Evolutionary conservation across 1,140 invertebrate species (phyloP), one percentile per base, ranked within the genome.

Genomic region (Vanessa atalanta): DNA sequence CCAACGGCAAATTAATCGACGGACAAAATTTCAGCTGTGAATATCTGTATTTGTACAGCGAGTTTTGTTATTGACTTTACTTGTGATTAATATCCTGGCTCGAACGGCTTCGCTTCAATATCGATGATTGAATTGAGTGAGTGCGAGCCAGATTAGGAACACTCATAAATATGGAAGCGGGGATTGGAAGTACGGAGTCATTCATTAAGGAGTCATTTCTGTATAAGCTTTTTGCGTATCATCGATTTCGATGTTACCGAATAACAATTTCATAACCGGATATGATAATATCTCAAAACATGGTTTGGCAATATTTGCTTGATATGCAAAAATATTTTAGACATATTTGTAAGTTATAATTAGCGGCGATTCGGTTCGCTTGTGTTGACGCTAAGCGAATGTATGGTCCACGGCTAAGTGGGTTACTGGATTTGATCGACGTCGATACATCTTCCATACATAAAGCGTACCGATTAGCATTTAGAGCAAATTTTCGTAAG

Each of bases 81-180:
- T 26, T n/a, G 55, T 60, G 20, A 60, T 60, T 60, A 60, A 60
- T 60, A 60, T 26, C 20, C 55, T 47, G 66, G 66, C 53, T 57
- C 37, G 15, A 43, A 55, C 51, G 55, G 47, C 51, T 69, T 53
- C 66, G 43, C 31, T 60, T 60, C 66, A 47, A 69, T 69, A 69
- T 69, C 66, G 66, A 69, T 69, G 66, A 69, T 69, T 57, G 66
- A 69, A 69, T 69, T 20, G 66, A 68, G 37, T 55, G 66, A 57
- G 43, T 53, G 66, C 51, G 31, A 43, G 47, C n/a, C 47, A 31
- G 66, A 68, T 68, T 68, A 69, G 31, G 55, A 60, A 12, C 55
- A 26, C 55, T 60, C 55, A 60, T 60, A 60, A 60, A 60, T 60
- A 60, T 60, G 55, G 15, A 51, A 51, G 15, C 20, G 20, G 55